Evolutionary conservation across 1,140 invertebrate species (phyloP).

Genomic region (Brachionus rotundiformis): DNA sequence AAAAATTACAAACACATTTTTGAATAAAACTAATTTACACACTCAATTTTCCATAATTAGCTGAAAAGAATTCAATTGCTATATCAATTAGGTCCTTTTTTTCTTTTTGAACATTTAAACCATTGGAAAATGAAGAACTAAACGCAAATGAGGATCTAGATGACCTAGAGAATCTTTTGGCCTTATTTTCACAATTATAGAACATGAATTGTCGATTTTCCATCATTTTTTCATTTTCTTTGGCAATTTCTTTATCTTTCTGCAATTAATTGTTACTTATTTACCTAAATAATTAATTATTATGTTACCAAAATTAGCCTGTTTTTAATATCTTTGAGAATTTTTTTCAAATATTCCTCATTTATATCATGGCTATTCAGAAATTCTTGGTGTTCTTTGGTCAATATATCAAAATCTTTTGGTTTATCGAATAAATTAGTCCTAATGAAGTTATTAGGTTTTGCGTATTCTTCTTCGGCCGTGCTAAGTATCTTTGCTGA

Average conservation of each 20-base stretch:
- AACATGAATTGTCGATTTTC: conserved; percentile 40
- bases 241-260: neutral
- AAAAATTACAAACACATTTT: too few species aligned
- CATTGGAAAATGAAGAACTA: neutral
- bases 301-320: neutral
- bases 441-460: neutral
- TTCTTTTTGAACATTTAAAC: neutral
- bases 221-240: conserved; percentile 38
- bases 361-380: conserved; percentile 20
- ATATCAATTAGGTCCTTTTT: neutral
- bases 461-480: neutral
- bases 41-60: neutral
- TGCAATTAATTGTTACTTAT: neutral
- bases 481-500: neutral
- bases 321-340: neutral
- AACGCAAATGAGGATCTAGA: neutral
- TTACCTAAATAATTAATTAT: neutral
- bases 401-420: conserved; percentile 18
- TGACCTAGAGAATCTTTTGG: neutral
- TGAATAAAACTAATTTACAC: too few species aligned
- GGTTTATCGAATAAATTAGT: conserved; percentile 18
- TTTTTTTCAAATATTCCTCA: conserved; percentile 21
- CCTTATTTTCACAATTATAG: neutral
- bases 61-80: neutral
- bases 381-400: neutral